Base-by-base conservation (phyloP, 1,140 invertebrate genomes). In the Caenorhabditis remanei region DNA sequence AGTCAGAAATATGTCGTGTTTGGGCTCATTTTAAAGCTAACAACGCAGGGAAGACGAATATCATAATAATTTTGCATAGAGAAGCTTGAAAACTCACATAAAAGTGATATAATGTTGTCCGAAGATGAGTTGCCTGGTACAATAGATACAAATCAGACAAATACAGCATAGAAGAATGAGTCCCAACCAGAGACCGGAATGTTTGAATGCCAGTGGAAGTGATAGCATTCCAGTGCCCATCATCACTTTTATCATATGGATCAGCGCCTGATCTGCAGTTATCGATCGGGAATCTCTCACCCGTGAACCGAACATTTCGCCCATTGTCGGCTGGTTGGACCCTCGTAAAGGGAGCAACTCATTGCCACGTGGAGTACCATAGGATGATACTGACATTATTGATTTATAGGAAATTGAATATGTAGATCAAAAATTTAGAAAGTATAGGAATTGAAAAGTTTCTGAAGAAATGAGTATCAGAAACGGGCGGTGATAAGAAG, bases 191-290 rank as follows among this genome's bases (percentile, higher is more conserved):
- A 91, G 75, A 0, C 91, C 91, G 14, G 91, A 88, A 82, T 91
- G 91, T 75, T 92, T 92, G 87, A 91, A 91, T 13, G 91, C 91
- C 19, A 91, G 61, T 50, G 91, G 91, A 24, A 91, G 88, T 5
- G 91, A 91, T 7, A 92, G 71, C 55, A 92, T 71, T 75, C 91
- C 91, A 13, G 91, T 91, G n/a, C 91, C 91, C 61, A 92, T 87
- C 91, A 92, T 88, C 21, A 90, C 90, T 71, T 91, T 91, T 19
- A 92, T 90, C 92, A 92, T 89, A 79, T 93, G 92, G n/a, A 92
- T 86, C n/a, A 92, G 89, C 21, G 91, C 91, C 75, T 89, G 88
- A 56, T 89, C 88, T 4, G 88, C 71, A 7, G 83, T 89, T 41
- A 89, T 87, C 11, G 87, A 88, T 16, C 53, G 19, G 1, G 58